Conservation (phyloP, 2,113 vertebrate genomes). For the Struthidea cinerea region DNA sequence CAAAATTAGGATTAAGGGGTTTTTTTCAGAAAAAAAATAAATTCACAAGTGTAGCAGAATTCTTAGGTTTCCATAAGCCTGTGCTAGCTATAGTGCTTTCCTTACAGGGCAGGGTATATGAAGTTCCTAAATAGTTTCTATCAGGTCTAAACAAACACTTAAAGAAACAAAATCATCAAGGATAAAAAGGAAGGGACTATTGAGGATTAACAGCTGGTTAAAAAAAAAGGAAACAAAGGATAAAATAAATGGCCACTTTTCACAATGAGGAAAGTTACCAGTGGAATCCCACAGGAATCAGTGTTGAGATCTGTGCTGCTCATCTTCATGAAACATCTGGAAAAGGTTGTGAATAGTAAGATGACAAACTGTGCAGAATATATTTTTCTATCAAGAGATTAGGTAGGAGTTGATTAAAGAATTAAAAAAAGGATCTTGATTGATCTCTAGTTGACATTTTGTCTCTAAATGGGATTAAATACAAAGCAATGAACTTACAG, state of each 20-base stretch:
- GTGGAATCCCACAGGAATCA: constrained; percentile 1
- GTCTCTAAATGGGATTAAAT: not conserved
- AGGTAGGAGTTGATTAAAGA: not conserved
- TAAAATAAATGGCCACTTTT: not conserved
- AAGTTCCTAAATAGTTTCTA: not conserved
- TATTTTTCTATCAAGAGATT: not conserved
- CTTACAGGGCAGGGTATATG: not conserved
- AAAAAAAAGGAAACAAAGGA: not conserved
- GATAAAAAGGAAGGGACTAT: not conserved
- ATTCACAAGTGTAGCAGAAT: not conserved
- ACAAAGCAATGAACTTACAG: not conserved
- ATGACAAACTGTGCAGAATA: not conserved
- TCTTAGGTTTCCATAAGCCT: not conserved
- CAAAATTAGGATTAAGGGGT: not conserved
- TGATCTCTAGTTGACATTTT: not conserved
- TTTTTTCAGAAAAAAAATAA: not conserved
- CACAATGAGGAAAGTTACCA: constrained; percentile 15
- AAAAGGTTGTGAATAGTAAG: not conserved
- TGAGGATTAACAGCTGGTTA: not conserved
- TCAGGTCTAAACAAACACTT: not conserved
- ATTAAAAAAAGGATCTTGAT: not conserved
- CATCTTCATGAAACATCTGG: constrained; percentile 7
- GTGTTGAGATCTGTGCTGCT: not conserved
- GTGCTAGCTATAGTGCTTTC: not conserved
- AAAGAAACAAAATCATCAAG: not conserved